These are phyloP conservation scores for Brachypodius melanocephalos DNA, from an alignment of 2,113 vertebrate genomes.

Conservation along the genomic window DNA sequence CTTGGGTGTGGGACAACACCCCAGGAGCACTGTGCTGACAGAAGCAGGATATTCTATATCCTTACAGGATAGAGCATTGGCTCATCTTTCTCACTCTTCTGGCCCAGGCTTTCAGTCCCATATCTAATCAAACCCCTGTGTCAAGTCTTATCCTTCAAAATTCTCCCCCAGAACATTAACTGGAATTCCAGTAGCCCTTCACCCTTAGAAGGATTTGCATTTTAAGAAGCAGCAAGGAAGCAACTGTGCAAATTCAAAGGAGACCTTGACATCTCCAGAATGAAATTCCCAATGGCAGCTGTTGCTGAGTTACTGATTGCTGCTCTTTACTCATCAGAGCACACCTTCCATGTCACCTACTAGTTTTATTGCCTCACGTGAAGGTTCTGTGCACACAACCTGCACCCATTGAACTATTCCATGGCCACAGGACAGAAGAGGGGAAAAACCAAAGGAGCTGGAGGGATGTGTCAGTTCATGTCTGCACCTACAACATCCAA, in stretches of 20 bases:
- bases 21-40: fast-evolving
- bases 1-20: not conserved
- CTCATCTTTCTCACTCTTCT: not conserved
- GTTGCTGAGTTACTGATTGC: fast-evolving
- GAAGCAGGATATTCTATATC: not conserved
- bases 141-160: not conserved
- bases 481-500: not conserved
- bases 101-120: not conserved
- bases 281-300: not conserved
- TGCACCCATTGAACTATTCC: not conserved
- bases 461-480: fast-evolving
- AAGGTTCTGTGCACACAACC: not conserved
- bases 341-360: not conserved
- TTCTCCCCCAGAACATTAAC: not conserved
- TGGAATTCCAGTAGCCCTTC: not conserved
- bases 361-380: fast-evolving
- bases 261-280: not conserved
- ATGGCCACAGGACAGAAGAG: fast-evolving
- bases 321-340: not conserved
- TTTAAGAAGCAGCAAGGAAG: not conserved
- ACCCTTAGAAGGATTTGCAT: not conserved
- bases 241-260: fast-evolving
- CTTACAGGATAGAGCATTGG: not conserved
- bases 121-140: not conserved
- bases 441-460: not conserved